Conservation (phyloP, 1,140 invertebrate species). For the Hyles euphorbiae region DNA sequence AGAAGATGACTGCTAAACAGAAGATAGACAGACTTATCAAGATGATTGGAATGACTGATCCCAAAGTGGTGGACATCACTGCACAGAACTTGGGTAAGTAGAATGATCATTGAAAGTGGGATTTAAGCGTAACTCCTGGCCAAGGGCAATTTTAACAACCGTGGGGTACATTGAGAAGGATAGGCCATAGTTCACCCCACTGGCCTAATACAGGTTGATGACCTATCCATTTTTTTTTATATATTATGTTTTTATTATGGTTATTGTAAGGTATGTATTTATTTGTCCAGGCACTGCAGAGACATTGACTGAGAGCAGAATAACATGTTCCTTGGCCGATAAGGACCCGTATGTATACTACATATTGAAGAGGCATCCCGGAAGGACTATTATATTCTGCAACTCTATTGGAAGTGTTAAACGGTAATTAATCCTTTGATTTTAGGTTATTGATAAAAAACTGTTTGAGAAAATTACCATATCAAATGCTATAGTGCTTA, state of each 20-base stretch:
- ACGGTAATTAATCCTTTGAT: slow-evolving; percentile 52
- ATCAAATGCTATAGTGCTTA: no score
- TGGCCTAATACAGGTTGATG: no score
- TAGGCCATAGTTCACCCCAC: no score
- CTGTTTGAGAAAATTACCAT: no score
- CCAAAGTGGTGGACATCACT: slow-evolving; percentile 96
- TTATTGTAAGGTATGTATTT: no score
- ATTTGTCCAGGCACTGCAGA: slow-evolving; percentile 84
- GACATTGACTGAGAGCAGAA: slow-evolving; percentile 88
- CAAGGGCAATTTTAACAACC: no score
- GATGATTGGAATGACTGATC: slow-evolving; percentile 88
- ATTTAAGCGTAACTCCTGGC: no score
- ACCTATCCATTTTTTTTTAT: no score
- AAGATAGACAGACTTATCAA: slow-evolving; percentile 84
- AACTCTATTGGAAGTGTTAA: slow-evolving; percentile 97
- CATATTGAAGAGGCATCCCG: slow-evolving; percentile 89
- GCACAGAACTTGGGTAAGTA: slow-evolving; percentile 75
- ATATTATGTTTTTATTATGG: no score
- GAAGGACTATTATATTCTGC: slow-evolving; percentile 96
- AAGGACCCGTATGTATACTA: slow-evolving; percentile 97
- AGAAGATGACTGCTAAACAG: slow-evolving; percentile 81
- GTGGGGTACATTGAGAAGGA: no score
- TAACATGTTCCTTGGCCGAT: slow-evolving; percentile 85
- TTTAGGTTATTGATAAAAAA: no score
- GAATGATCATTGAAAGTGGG: neutral